A percentile compares a stretch with the other conserved stretches of the same genome.
Evolutionary conservation across 2,888 invertebrate genomes (phyloP).

Genomic region (Saturnia japonica): DNA sequence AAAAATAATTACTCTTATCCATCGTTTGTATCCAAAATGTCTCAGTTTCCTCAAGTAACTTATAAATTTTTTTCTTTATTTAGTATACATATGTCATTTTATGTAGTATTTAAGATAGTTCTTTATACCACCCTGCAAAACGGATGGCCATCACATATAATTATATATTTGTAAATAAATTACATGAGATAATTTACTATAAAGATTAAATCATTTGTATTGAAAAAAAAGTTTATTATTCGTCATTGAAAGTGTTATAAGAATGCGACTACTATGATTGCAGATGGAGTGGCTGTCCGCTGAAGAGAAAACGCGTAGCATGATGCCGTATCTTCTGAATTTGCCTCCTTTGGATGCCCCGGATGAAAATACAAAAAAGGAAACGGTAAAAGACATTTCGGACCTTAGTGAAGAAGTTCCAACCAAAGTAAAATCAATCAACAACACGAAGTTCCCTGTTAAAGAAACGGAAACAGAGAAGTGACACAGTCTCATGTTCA

Average conservation of each 20-base stretch:
- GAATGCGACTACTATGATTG: conserved; percentile 6
- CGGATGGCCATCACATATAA: no score
- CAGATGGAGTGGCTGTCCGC: conserved; percentile 78
- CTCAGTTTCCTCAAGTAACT: no score
- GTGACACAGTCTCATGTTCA: conserved; percentile 54
- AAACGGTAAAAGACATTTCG: conserved; percentile 25
- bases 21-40: no score
- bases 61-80: no score
- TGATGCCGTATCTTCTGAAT: conserved; percentile 74
- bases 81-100: no score
- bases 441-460: conserved; percentile 32
- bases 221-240: neutral
- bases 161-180: no score
- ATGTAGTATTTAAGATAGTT: no score
- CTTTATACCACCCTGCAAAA: no score
- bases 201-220: neutral
- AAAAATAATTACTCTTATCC: no score
- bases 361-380: conserved; percentile 30
- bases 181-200: no score
- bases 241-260: neutral
- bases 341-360: conserved; percentile 60
- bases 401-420: conserved; percentile 29
- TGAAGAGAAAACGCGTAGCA: conserved; percentile 72
- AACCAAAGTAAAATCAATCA: conserved; percentile 26
- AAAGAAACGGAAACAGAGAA: conserved; percentile 60